phyloP scores from a whole-genome alignment of 2,113 vertebrate species.

The Strix uralensis region DNA sequence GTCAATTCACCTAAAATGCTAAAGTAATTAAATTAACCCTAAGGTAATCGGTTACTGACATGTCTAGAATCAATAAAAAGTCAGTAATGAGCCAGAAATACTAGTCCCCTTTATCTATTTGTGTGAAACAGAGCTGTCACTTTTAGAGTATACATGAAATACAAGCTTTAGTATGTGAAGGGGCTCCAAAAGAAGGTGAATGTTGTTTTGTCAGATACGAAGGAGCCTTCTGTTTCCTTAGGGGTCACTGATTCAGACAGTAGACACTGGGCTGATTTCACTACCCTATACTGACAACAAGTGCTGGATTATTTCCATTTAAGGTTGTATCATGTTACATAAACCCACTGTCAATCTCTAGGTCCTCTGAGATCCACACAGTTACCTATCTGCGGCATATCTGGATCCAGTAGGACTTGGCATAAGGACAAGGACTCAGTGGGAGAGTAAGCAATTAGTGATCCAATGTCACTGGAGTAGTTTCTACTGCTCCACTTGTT shows the following conservation, averaged over 20 bases:
- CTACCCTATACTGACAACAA: background rate
- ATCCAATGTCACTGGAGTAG: background rate
- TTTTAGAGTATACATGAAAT: background rate
- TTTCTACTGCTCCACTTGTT: fast-evolving
- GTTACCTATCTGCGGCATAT: background rate
- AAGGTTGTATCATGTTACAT: background rate
- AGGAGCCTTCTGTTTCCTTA: background rate
- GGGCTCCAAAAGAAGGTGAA: background rate
- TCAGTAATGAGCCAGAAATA: background rate
- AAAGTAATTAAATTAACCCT: slow-evolving; percentile 1
- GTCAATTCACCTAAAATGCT: background rate
- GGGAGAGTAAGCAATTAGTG: background rate
- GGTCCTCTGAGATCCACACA: background rate
- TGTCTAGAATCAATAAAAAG: background rate
- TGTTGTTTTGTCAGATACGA: background rate
- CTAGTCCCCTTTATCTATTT: background rate
- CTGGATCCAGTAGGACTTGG: background rate
- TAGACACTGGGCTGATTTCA: background rate
- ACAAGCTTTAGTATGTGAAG: background rate
- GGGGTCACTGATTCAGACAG: background rate
- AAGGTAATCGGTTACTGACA: background rate
- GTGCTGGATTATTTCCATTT: background rate
- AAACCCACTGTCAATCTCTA: background rate
- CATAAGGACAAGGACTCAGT: background rate
- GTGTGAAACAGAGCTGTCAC: background rate